Percentiles rank a stretch among this genome's conserved stretches.
Evolutionary conservation across 1,140 invertebrate genomes (phyloP).

Genomic region (Semibalanus balanoides): DNA sequence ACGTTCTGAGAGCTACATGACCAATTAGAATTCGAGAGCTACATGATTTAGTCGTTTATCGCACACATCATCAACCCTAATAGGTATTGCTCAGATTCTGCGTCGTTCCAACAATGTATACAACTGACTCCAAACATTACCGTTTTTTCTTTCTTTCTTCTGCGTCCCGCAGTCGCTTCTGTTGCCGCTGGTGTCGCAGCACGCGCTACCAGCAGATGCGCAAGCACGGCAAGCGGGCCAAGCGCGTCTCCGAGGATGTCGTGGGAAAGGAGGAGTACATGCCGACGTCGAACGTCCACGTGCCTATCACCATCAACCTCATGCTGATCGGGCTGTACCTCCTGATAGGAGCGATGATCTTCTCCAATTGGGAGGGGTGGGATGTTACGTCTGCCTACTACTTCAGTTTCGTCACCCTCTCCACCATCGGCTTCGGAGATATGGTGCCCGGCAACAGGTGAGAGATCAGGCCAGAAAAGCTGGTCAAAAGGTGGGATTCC

Average conservation of each 20-base stretch:
- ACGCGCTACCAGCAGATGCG: constrained; percentile 17
- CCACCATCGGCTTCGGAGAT: constrained; percentile 38
- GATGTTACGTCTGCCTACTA: constrained; percentile 33
- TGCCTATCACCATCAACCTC: constrained; percentile 29
- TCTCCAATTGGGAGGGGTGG: constrained; percentile 26
- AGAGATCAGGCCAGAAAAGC: too few relatives aligned
- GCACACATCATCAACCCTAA: too few relatives aligned
- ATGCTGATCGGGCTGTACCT: constrained; percentile 31
- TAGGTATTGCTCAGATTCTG: too few relatives aligned
- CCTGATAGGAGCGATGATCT: constrained; percentile 29
- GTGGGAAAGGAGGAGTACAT: constrained; percentile 27
- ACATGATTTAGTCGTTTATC: too few relatives aligned
- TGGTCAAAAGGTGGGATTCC: too few relatives aligned
- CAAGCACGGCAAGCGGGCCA: constrained; percentile 9
- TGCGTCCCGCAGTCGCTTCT: constrained; percentile 17
- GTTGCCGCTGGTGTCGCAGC: constrained; percentile 24
- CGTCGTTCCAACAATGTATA: too few relatives aligned
- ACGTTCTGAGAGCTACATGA: too few relatives aligned
- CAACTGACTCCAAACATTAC: too few relatives aligned
- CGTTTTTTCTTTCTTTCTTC: too few relatives aligned
- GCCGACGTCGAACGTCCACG: constrained; percentile 23
- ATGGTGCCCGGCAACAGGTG: constrained; percentile 30
- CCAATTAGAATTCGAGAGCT: too few relatives aligned
- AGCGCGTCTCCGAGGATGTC: constrained; percentile 19
- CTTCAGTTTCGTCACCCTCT: constrained; percentile 36